These are phyloP conservation scores for Montipora foliosa DNA, from an alignment of 64 coral and sea anemone species.

Conservation along the genomic window DNA sequence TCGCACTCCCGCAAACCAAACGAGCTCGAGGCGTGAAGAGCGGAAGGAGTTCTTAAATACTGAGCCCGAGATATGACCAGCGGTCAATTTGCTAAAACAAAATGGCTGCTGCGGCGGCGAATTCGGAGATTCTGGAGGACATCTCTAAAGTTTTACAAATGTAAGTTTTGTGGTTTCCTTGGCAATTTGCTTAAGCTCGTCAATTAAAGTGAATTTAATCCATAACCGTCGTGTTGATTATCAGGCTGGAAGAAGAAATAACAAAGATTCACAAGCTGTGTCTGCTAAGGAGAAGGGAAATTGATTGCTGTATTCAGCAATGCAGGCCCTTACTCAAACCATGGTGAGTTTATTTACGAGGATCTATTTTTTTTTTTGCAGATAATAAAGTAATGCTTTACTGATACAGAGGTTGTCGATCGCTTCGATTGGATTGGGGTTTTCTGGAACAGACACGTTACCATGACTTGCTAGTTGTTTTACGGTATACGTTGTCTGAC, in stretches of 20 bases:
- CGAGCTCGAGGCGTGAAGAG: too few relatives aligned
- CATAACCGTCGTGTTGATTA: background rate
- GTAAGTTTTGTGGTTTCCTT: background rate
- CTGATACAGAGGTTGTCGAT: too few relatives aligned
- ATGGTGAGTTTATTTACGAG: background rate
- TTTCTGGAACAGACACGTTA: too few relatives aligned
- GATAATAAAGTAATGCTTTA: background rate
- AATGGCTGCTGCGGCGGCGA: background rate
- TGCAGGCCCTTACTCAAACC: slow-evolving; percentile 20
- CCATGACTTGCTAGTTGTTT: too few relatives aligned
- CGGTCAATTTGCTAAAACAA: background rate
- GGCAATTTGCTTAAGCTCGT: too few relatives aligned
- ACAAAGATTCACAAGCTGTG: background rate
- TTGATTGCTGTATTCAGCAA: slow-evolving; percentile 35
- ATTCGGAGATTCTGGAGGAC: background rate
- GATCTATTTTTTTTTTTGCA: too few relatives aligned
- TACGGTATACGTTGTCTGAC: too few relatives aligned
- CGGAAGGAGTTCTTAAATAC: too few relatives aligned
- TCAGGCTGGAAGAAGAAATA: slow-evolving; percentile 32
- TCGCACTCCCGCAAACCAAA: too few relatives aligned
- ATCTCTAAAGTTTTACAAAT: slow-evolving; percentile 3
- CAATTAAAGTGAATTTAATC: background rate
- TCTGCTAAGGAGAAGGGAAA: slow-evolving; percentile 35
- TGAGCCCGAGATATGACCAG: background rate
- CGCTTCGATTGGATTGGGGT: too few relatives aligned